These are phyloP conservation scores for Drosophila melanica DNA, from an alignment of 1,140 invertebrate species.

Conservation along the genomic window DNA sequence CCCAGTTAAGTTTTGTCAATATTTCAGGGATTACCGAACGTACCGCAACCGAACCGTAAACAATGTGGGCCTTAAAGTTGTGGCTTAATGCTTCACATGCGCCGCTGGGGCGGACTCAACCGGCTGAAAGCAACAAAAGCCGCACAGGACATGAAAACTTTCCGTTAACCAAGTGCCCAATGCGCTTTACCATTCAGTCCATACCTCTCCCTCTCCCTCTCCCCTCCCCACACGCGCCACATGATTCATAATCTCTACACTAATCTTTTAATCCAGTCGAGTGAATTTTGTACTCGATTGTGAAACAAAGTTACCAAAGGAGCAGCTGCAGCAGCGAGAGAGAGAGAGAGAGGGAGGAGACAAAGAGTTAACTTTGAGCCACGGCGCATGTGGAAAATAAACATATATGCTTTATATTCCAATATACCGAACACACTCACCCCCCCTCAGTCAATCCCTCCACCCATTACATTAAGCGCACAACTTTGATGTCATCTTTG, in stretches of 20 bases:
- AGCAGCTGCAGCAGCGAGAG: conserved; percentile 28
- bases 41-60: conserved; percentile 32
- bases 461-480: conserved; percentile 68
- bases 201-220: neutral
- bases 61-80: conserved; percentile 27
- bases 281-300: conserved; percentile 82
- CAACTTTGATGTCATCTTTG: conserved; percentile 81
- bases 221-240: neutral
- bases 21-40: conserved; percentile 32
- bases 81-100: neutral
- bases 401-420: conserved; percentile 52
- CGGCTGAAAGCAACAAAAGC: conserved; percentile 34
- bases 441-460: neutral
- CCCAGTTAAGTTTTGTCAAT: conserved; percentile 30
- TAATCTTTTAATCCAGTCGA: conserved; percentile 84
- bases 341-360: conserved; percentile 2
- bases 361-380: conserved; percentile 59
- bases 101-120: neutral
- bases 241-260: conserved; percentile 75
- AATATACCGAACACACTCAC: conserved; percentile 28
- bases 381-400: conserved; percentile 44
- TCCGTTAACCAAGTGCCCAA: conserved; percentile 29
- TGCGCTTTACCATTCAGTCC: neutral
- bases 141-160: conserved; percentile 40
- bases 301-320: conserved; percentile 76